These are phyloP conservation scores for Melieria crassipennis DNA, from an alignment of 2,888 invertebrate genomes.

Conservation along the genomic window DNA sequence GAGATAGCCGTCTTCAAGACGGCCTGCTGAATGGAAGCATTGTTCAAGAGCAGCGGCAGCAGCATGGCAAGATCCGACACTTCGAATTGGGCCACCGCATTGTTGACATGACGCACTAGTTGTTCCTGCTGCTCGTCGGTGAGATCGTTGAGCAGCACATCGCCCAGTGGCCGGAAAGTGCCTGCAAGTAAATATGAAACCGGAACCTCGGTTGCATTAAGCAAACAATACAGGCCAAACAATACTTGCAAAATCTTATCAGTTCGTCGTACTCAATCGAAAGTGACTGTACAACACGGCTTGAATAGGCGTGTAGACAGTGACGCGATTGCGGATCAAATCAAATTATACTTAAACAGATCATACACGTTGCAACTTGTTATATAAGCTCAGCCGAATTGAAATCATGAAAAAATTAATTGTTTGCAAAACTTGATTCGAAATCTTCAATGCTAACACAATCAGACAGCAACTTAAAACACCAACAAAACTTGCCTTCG, in stretches of 20 bases:
- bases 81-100: slow-evolving; percentile 56
- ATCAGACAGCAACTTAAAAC: no score
- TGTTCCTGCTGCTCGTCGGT: slow-evolving; percentile 55
- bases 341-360: no score
- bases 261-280: background rate
- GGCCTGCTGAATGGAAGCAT: slow-evolving; percentile 54
- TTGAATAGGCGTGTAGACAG: no score
- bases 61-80: slow-evolving; percentile 57
- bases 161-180: slow-evolving; percentile 59
- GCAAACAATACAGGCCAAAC: background rate
- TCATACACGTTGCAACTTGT: no score
- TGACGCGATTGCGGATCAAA: no score
- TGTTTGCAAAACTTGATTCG: no score
- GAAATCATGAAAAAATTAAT: no score
- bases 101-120: slow-evolving; percentile 55
- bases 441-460: no score
- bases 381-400: no score
- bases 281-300: no score
- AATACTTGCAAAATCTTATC: background rate
- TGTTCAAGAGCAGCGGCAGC: slow-evolving; percentile 57
- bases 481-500: no score
- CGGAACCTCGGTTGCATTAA: background rate
- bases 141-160: slow-evolving; percentile 61
- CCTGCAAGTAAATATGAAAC: slow-evolving; percentile 46
- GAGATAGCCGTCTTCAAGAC: slow-evolving; percentile 56